Conservation (phyloP, 2,797 vertebrate genomes). For the Aplochiton taeniatus region DNA sequence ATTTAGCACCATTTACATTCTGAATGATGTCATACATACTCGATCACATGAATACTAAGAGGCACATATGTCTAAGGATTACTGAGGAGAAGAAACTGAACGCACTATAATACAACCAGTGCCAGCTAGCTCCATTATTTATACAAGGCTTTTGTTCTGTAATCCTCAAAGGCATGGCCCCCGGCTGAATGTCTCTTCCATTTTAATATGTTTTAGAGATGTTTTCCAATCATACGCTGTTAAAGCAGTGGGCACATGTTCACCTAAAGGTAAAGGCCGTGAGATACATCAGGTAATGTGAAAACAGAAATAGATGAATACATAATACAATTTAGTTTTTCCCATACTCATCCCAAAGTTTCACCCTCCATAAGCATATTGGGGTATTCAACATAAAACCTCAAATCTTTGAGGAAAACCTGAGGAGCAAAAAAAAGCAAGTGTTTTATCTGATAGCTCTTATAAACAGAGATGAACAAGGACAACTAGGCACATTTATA, state of each 20-base stretch:
- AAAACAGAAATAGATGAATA: too few species aligned
- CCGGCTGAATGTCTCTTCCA: slow-evolving; percentile 32
- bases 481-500: too few species aligned
- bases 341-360: too few species aligned
- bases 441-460: too few species aligned
- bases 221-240: slow-evolving; percentile 24
- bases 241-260: too few species aligned
- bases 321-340: too few species aligned
- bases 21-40: slow-evolving; percentile 21
- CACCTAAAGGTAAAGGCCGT: too few species aligned
- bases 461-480: too few species aligned
- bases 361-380: too few species aligned
- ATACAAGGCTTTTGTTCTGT: slow-evolving; percentile 37
- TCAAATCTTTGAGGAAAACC: slow-evolving; percentile 2
- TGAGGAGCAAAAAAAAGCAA: not conserved
- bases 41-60: slow-evolving; percentile 28
- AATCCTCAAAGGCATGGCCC: slow-evolving; percentile 36
- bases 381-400: too few species aligned
- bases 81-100: slow-evolving; percentile 32
- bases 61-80: slow-evolving; percentile 14
- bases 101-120: slow-evolving; percentile 24
- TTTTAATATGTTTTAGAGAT: slow-evolving; percentile 41
- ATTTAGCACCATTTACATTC: slow-evolving; percentile 28
- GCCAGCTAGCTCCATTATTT: slow-evolving; percentile 49
- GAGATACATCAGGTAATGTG: too few species aligned